A percentile compares a stretch with the other conserved stretches of the same genome.
Conservation (phyloP, 2,797 vertebrate genomes). For the Octomys mimax region DNA sequence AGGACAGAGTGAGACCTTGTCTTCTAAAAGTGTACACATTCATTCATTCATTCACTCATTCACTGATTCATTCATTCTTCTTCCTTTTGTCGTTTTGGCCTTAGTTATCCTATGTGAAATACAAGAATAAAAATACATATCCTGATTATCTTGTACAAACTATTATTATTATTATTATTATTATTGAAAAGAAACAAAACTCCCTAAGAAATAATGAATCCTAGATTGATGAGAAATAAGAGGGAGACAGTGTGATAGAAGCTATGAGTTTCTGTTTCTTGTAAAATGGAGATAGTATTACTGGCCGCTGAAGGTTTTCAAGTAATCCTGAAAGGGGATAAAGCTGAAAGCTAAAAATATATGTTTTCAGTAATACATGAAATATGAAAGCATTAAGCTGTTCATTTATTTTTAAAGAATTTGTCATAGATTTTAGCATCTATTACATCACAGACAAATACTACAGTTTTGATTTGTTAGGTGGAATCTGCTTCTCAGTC, state of each 20-base stretch:
- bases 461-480: background rate
- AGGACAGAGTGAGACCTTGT: background rate
- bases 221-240: background rate
- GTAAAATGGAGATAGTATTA: background rate
- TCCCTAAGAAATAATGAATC: background rate
- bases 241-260: background rate
- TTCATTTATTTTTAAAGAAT: constrained; percentile 7
- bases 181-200: background rate
- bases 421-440: background rate
- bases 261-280: background rate
- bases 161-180: background rate
- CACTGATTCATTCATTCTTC: background rate
- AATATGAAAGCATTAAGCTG: constrained; percentile 2
- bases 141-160: background rate
- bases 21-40: background rate
- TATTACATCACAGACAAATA: background rate
- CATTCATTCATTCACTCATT: no score
- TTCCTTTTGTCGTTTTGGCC: background rate
- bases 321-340: background rate
- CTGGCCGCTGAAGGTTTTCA: background rate
- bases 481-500: background rate
- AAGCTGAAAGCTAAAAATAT: background rate
- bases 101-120: background rate
- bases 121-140: background rate
- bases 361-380: background rate